Conservation (phyloP, 2,888 invertebrate genomes). For the Cylloceria caligata region DNA sequence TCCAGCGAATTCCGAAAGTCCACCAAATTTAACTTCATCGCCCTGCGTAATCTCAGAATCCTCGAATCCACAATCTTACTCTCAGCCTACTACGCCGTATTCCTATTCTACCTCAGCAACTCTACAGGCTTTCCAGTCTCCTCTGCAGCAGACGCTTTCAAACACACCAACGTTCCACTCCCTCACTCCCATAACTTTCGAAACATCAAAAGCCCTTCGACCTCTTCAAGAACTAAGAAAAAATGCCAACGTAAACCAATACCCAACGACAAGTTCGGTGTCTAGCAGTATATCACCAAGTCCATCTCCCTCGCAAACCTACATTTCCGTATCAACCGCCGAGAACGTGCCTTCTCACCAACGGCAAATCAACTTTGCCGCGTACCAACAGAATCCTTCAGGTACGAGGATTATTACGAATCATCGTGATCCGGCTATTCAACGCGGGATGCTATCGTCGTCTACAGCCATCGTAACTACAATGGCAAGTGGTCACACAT, state of each 20-base stretch:
- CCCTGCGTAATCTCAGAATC: constrained; percentile 81
- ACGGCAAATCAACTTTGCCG: constrained; percentile 11
- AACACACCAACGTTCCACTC: constrained; percentile 19
- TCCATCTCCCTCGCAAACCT: constrained; percentile 75
- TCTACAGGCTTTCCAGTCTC: constrained; percentile 70
- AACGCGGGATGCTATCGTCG: constrained; percentile 72
- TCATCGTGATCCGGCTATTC: constrained; percentile 75
- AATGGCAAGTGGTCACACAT: constrained; percentile 91
- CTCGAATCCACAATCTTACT: constrained; percentile 80
- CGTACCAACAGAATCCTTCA: background rate
- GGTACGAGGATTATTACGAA: constrained; percentile 70
- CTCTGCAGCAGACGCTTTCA: constrained; percentile 75
- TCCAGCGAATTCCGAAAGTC: constrained; percentile 86
- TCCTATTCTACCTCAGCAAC: constrained; percentile 74
- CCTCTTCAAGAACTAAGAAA: constrained; percentile 73
- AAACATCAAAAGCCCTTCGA: constrained; percentile 25
- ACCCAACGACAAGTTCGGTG: constrained; percentile 70
- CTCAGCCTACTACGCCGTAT: constrained; percentile 82
- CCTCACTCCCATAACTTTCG: constrained; percentile 35
- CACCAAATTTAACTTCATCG: constrained; percentile 79
- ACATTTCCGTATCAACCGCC: constrained; percentile 48
- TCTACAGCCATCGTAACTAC: constrained; percentile 86
- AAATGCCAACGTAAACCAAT: constrained; percentile 20
- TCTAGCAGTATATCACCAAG: constrained; percentile 75
- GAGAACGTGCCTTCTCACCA: constrained; percentile 62